Base-by-base conservation (phyloP, 2,797 vertebrate genomes). In the Chaunax sp. region DNA sequence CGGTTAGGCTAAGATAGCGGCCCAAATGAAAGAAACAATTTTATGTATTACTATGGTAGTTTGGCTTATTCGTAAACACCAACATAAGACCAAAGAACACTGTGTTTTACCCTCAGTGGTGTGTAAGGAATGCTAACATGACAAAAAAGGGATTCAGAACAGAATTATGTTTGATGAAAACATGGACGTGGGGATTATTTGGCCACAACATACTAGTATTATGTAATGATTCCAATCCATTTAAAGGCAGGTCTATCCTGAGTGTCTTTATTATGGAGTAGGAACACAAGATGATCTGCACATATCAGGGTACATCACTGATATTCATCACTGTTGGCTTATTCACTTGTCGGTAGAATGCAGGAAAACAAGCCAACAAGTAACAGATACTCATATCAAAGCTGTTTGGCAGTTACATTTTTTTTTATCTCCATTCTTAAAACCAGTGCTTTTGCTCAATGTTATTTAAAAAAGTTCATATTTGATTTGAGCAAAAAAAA, bases 71-170 rank as follows among this genome's bases (percentile, higher is more conserved):
- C 49, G 75, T 55, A 61, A 77, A 75, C 56, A 79, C 63, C 65
- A 82, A 83, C 76, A 70, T 73, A 77, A 82, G 89, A 93, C 93
- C 93, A 93, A 93, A 92, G 91, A 93, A 89, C 90, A 92, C 91
- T 92, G 92, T 92, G 92, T 82, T 86, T 78, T 68, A 77, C 69
- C 23, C 74, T 71, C 38, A 28, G 56, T 77, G 76, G 80, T 69
- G 76, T 86, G 71, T 83, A 71, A 33, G 40, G 58, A 79, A 83
- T 53, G 55, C 49, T 51, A 50, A 73, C 44, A 23, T 62, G 37
- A 35, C 50, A 72, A 62, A 80, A 83, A 85, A 79, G 74, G 78
- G 68, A 87, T 77, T 72, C 60, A 25, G 40, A 54, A 51, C 45
- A 23, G 45, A 37, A 72, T 41, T 41, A 49, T 62, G 60, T 60